phyloP scores from a whole-genome alignment of 2,888 invertebrate genomes.

The Drosophila robusta region DNA sequence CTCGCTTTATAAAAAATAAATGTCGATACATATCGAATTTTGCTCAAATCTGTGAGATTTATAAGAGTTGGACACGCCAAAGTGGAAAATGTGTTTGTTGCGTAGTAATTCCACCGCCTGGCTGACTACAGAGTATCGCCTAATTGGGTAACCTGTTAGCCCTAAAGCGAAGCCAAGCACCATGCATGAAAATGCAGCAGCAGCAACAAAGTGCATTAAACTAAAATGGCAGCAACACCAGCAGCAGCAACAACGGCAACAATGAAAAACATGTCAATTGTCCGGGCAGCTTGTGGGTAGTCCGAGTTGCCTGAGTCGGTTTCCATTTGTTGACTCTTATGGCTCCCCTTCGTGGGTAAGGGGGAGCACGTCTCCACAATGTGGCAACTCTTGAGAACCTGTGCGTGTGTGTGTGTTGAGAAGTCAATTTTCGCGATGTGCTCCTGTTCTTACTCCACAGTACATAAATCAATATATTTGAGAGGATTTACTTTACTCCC shows the following conservation, averaged over 20 bases:
- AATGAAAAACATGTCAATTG: constrained; percentile 30
- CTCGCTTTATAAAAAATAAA: too few relatives aligned
- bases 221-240: constrained; percentile 22
- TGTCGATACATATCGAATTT: too few relatives aligned
- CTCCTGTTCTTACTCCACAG: neutral
- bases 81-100: too few relatives aligned
- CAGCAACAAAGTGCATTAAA: constrained; percentile 36
- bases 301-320: neutral
- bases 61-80: too few relatives aligned
- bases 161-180: neutral
- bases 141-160: neutral
- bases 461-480: neutral
- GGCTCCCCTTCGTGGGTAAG: neutral
- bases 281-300: constrained; percentile 28
- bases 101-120: too few relatives aligned
- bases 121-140: neutral
- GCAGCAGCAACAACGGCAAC: constrained; percentile 15
- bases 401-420: neutral
- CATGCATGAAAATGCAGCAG: constrained; percentile 37
- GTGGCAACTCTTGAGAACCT: constrained; percentile 12
- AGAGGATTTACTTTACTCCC: neutral
- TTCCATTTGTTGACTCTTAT: neutral
- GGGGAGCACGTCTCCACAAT: neutral
- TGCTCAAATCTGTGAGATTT: too few relatives aligned
- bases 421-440: neutral